Conservation (phyloP, 2,113 vertebrate species). For the Dicaeum eximium region DNA sequence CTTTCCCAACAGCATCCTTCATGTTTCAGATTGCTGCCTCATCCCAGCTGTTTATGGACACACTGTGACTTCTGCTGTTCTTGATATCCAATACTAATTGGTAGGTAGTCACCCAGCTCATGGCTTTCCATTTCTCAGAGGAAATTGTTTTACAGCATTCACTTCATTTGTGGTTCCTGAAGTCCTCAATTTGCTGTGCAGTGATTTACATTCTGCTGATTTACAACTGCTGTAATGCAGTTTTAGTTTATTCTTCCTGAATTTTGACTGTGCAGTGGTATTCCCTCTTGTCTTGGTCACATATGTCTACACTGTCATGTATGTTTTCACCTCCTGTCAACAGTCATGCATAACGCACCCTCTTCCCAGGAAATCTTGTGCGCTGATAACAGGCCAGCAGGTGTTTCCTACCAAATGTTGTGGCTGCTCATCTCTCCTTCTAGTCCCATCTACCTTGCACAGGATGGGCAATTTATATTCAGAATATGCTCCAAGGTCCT, state of each 20-base stretch:
- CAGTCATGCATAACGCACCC: neutral
- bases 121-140: neutral
- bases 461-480: neutral
- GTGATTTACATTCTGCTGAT: neutral
- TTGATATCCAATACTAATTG: neutral
- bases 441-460: neutral
- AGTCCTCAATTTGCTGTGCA: neutral
- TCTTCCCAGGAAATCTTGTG: neutral
- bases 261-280: neutral
- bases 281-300: neutral
- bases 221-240: neutral
- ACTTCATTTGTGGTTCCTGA: neutral
- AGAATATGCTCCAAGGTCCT: neutral
- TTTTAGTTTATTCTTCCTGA: neutral
- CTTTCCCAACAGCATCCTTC: neutral
- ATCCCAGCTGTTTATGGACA: neutral
- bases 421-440: neutral
- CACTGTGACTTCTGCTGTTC: neutral
- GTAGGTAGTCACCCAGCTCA: neutral
- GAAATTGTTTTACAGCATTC: neutral
- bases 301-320: neutral
- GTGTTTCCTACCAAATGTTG: conserved; percentile 9
- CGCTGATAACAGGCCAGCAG: neutral
- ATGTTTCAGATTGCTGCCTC: neutral
- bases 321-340: conserved; percentile 26